These are phyloP conservation scores for Amblyraja radiata DNA, from an alignment of 2,797 vertebrate species.

Conservation along the genomic window DNA sequence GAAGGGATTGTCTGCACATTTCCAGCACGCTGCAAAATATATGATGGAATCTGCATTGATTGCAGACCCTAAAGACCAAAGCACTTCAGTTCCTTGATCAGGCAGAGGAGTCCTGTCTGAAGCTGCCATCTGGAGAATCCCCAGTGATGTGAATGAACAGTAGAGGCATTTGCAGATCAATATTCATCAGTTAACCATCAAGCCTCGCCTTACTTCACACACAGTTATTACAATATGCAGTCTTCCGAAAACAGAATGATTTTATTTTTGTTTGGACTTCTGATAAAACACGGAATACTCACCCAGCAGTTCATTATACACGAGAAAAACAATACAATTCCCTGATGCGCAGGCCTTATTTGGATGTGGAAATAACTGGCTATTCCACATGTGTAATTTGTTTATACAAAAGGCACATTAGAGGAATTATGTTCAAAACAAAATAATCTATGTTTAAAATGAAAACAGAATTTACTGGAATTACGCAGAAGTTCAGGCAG, in stretches of 20 bases:
- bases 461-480: neutral
- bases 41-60: neutral
- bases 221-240: neutral
- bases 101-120: neutral
- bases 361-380: neutral
- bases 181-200: neutral
- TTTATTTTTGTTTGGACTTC: neutral
- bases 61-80: neutral
- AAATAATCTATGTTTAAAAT: neutral
- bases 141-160: neutral
- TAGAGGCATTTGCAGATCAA: neutral
- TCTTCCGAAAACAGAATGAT: neutral
- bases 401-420: neutral
- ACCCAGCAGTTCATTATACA: neutral
- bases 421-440: neutral
- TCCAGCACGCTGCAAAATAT: neutral
- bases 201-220: neutral
- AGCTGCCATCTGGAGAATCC: neutral
- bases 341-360: neutral
- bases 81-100: neutral
- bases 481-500: no score
- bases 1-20: neutral
- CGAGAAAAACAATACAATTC: neutral
- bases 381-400: neutral
- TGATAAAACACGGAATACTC: neutral